Base-by-base conservation (phyloP, 2,888 invertebrate genomes). In the Taphrorychus bicolor region DNA sequence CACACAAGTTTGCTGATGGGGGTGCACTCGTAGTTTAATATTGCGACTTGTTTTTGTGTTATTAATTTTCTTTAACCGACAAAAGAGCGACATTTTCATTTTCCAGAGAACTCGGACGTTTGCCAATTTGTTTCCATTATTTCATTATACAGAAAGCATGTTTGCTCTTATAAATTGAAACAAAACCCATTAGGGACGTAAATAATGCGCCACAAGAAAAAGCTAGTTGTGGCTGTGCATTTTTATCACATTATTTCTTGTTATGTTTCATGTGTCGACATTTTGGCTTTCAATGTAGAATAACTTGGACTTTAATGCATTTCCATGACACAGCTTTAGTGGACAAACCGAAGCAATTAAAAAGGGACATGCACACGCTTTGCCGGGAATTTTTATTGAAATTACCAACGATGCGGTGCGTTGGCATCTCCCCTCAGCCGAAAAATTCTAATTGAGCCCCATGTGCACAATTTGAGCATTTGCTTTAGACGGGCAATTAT, bases 401-500 rank as follows among this genome's bases (percentile, higher is more conserved):
- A 32, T 32, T 32, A 32, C 32, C 32, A 32, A 32, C 32, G 32
- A 32, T 32, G 32, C 32, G 32, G 48, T 58, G 42, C 58, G 23
- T 42, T 40, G 22, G 48, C 23, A 45, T 45, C 59, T 51, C 51
- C 32, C 40, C 62, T 56, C 54, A 48, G 42, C 54, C 53, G 62
- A 54, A 66, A 66, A 59, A 66, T 54, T 59, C 23, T 59, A 53
- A 59, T 59, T 54, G 65, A 66, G 59, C 58, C 65, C 65, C 65
- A 66, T 66, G 65, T 66, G 65, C 54, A 66, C 65, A 66, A 59
- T 59, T 59, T 59, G 53, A 66, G 52, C 65, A 45, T 66, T 66
- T 66, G 65, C 59, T 59, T 64, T 66, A 66, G 59, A 59, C 65
- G 24, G 59, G 53, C 65, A 66, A 66, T 66, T 66, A 66, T 66